Percentiles rank a stretch among this genome's conserved stretches.
Evolutionary conservation across 2,113 vertebrate species (phyloP).

Genomic region (Platysternon megacephalum): DNA sequence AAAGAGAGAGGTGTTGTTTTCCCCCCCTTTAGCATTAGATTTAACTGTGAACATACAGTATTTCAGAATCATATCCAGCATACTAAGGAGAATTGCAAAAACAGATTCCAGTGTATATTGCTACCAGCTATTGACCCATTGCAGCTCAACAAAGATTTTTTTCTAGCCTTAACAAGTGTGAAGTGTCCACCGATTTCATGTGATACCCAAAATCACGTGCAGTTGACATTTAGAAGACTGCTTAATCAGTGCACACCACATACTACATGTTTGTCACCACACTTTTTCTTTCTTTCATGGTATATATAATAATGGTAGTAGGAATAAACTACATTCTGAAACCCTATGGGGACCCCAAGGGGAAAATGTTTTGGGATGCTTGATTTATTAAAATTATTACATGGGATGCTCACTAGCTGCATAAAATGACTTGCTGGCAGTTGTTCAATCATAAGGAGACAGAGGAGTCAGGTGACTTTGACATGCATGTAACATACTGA

Average conservation of each 20-base stretch:
- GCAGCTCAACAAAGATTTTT: neutral
- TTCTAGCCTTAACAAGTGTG: neutral
- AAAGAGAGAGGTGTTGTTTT: neutral
- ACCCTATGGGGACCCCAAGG: neutral
- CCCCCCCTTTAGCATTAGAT: neutral
- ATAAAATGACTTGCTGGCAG: neutral
- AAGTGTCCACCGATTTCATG: neutral
- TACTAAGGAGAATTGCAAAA: neutral
- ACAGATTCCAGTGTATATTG: neutral
- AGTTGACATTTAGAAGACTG: neutral
- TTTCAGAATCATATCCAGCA: neutral
- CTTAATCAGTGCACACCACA: neutral
- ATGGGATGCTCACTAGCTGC: neutral
- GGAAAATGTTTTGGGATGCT: neutral
- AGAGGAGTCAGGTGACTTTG: neutral
- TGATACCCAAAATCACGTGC: neutral
- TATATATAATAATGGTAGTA: neutral
- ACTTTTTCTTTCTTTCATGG: neutral
- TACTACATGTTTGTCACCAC: rapidly evolving
- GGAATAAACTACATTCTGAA: neutral
- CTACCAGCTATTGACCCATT: neutral
- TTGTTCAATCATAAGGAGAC: neutral
- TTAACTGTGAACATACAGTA: rapidly evolving
- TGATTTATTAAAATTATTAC: neutral
- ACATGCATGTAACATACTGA: neutral